These are phyloP conservation scores for Morpho achilles DNA, from an alignment of 2,888 invertebrate genomes.

Conservation along the genomic window DNA sequence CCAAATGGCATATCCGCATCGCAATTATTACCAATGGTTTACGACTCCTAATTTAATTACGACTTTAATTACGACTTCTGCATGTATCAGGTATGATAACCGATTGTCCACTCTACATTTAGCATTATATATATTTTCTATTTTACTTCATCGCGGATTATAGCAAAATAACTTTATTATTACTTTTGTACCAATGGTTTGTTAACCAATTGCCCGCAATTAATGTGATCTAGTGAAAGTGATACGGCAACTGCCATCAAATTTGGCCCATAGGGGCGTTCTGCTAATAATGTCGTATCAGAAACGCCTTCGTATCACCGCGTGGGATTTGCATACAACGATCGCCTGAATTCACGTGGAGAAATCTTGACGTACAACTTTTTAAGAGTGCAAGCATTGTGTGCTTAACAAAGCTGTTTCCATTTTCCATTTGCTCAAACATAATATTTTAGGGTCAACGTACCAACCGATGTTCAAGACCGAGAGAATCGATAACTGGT, in stretches of 20 bases:
- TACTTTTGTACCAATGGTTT: too few species aligned
- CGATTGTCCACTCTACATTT: too few species aligned
- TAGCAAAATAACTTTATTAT: too few species aligned
- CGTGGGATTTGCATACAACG: slow-evolving; percentile 55
- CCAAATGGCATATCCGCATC: too few species aligned
- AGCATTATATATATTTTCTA: too few species aligned
- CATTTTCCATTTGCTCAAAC: slow-evolving; percentile 29
- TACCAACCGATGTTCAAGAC: slow-evolving; percentile 26
- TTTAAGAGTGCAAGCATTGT: slow-evolving; percentile 35
- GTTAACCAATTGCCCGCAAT: slow-evolving; percentile 25
- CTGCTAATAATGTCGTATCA: slow-evolving; percentile 46
- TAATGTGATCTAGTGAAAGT: slow-evolving; percentile 33
- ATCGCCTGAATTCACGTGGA: slow-evolving; percentile 42
- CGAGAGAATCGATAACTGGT: slow-evolving; percentile 28
- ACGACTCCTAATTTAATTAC: too few species aligned
- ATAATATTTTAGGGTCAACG: slow-evolving; percentile 28
- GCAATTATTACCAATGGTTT: too few species aligned
- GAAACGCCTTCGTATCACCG: slow-evolving; percentile 41
- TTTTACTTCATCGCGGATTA: too few species aligned
- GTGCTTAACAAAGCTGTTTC: slow-evolving; percentile 29
- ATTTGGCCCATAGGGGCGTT: slow-evolving; percentile 35
- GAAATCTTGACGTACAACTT: slow-evolving; percentile 49
- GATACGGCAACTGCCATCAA: slow-evolving; percentile 31
- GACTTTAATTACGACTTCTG: too few species aligned
- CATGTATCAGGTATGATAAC: too few species aligned